Conservation (phyloP, 2,888 invertebrate genomes). For the Liposcelis brunnea region DNA sequence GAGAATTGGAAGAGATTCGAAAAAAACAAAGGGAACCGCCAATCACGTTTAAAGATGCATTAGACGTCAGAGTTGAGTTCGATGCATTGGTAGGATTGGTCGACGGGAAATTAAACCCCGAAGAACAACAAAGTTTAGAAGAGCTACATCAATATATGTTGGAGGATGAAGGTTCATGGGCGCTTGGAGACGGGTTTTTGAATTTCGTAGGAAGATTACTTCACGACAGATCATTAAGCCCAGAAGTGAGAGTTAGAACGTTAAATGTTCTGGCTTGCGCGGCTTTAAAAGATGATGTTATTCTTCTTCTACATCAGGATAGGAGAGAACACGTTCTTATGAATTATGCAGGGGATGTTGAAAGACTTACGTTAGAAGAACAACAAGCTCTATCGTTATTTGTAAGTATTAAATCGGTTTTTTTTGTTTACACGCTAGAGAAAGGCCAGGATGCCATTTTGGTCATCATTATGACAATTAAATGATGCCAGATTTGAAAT, state of each 20-base stretch:
- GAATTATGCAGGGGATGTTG: conserved; percentile 69
- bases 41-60: conserved; percentile 50
- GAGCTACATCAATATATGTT: conserved; percentile 78
- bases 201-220: conserved; percentile 53
- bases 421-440: neutral
- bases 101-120: conserved; percentile 51
- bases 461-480: no score
- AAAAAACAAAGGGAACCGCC: conserved; percentile 60
- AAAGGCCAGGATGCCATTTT: neutral
- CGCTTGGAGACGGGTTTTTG: conserved; percentile 73
- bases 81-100: conserved; percentile 50
- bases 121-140: conserved; percentile 58
- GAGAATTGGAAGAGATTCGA: conserved; percentile 47
- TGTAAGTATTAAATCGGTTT: conserved; percentile 41
- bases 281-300: conserved; percentile 75
- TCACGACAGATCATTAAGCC: conserved; percentile 37
- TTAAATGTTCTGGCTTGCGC: conserved; percentile 57
- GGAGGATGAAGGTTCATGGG: conserved; percentile 84
- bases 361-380: conserved; percentile 51
- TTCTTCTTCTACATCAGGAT: conserved; percentile 78
- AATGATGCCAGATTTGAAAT: no score
- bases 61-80: conserved; percentile 57
- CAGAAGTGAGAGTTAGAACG: conserved; percentile 43
- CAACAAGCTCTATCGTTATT: conserved; percentile 65
- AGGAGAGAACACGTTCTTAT: conserved; percentile 73